These are phyloP conservation scores for Melinaea menophilus DNA, from an alignment of 2,888 invertebrate species.

Conservation along the genomic window DNA sequence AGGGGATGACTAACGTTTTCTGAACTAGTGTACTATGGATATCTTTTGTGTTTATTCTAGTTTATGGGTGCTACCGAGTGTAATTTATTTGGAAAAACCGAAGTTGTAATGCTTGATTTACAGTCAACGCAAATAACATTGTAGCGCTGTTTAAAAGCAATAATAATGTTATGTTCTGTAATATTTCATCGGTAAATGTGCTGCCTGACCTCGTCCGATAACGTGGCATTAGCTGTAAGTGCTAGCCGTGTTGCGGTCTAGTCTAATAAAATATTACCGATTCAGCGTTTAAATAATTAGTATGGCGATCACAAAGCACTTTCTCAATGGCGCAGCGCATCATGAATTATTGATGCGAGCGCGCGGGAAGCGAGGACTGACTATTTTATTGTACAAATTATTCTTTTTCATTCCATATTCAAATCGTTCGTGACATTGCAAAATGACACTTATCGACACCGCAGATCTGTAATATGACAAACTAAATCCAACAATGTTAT, in stretches of 20 bases:
- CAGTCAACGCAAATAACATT: constrained; percentile 16
- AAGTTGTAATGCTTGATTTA: constrained; percentile 19
- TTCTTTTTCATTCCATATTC: constrained; percentile 44
- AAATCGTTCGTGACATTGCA: constrained; percentile 6
- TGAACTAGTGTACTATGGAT: constrained; percentile 31
- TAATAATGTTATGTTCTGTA: constrained; percentile 12
- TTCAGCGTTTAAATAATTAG: constrained; percentile 61
- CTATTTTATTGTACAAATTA: constrained; percentile 65
- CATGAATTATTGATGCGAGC: constrained; percentile 72
- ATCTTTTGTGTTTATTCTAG: constrained; percentile 28
- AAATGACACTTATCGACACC: constrained; percentile 8
- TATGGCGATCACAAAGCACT: constrained; percentile 74
- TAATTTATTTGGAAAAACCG: constrained; percentile 33
- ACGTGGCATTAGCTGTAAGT: constrained; percentile 16
- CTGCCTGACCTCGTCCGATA: constrained; percentile 13
- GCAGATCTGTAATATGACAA: not conserved
- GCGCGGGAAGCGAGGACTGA: constrained; percentile 44
- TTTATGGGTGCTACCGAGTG: constrained; percentile 24
- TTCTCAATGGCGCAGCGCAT: constrained; percentile 73
- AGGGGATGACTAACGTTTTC: constrained; percentile 32
- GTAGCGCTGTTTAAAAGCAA: constrained; percentile 17
- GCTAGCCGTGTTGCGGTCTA: constrained; percentile 31
- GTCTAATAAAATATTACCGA: constrained; percentile 55
- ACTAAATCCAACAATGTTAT: not conserved
- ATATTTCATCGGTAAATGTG: constrained; percentile 11